Conservation (phyloP, 1,140 invertebrate genomes). For the Ips nitidus region DNA sequence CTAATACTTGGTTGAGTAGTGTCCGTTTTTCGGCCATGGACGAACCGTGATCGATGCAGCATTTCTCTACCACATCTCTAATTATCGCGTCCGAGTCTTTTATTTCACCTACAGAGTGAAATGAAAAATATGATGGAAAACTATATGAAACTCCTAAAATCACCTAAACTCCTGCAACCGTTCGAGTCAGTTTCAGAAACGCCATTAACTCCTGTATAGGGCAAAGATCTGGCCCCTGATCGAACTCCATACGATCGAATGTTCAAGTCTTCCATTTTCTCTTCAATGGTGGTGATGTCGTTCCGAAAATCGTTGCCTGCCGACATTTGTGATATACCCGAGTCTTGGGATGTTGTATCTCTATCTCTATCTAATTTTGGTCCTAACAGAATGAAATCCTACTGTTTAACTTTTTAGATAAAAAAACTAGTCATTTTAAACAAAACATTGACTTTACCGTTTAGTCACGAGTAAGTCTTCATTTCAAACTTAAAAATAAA, state of each 20-base stretch:
- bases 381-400: slow-evolving; percentile 34
- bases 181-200: slow-evolving; percentile 46
- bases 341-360: slow-evolving; percentile 84
- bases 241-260: slow-evolving; percentile 39
- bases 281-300: slow-evolving; percentile 51
- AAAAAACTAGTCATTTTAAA: neutral
- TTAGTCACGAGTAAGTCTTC: no score
- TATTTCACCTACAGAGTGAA: slow-evolving; percentile 43
- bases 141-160: slow-evolving; percentile 17
- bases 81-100: slow-evolving; percentile 53
- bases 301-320: slow-evolving; percentile 53
- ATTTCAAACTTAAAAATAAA: no score
- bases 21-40: slow-evolving; percentile 45
- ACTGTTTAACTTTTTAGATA: neutral
- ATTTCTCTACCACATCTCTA: slow-evolving; percentile 47
- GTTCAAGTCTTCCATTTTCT: slow-evolving; percentile 55
- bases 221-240: slow-evolving; percentile 43
- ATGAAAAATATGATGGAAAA: slow-evolving; percentile 2
- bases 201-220: slow-evolving; percentile 44
- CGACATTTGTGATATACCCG: slow-evolving; percentile 84
- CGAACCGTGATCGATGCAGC: slow-evolving; percentile 48
- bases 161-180: slow-evolving; percentile 48
- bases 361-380: slow-evolving; percentile 63
- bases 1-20: slow-evolving; percentile 51
- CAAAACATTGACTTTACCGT: no score